Percentiles rank a stretch among this genome's conserved stretches.
phyloP scores from a whole-genome alignment of 2,888 invertebrate species.

The Drosophila pseudotakahashii region DNA sequence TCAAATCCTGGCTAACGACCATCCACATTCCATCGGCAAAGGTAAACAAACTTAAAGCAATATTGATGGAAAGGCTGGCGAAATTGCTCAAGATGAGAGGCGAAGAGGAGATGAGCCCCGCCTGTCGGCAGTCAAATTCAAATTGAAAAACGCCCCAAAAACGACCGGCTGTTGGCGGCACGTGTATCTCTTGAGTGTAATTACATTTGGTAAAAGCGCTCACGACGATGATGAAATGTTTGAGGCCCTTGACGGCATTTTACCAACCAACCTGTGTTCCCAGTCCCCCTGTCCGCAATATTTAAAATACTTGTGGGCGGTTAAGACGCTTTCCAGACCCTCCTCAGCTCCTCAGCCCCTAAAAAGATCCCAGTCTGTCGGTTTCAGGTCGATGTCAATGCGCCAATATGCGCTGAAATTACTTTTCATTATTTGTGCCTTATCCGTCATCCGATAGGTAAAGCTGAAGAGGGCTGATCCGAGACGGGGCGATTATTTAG shows the following conservation, averaged over 20 bases:
- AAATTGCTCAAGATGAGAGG: constrained; percentile 35
- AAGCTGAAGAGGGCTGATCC: constrained; percentile 10
- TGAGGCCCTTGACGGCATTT: constrained; percentile 44
- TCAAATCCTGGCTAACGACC: constrained; percentile 43
- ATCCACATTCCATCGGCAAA: constrained; percentile 33
- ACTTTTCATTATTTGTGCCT: constrained; percentile 67
- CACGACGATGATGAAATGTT: constrained; percentile 45
- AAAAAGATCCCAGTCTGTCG: not conserved
- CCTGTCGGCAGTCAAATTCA: constrained; percentile 57
- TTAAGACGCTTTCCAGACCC: constrained; percentile 33
- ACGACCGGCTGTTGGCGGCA: constrained; percentile 61
- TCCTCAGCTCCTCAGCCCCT: not conserved
- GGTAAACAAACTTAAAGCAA: constrained; percentile 56
- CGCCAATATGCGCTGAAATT: constrained; percentile 65
- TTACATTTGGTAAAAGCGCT: constrained; percentile 73
- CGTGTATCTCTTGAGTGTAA: constrained; percentile 75
- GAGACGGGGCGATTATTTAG: not conserved
- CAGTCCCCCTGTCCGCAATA: constrained; percentile 1
- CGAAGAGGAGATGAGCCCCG: constrained; percentile 46
- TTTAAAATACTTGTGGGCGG: constrained; percentile 39
- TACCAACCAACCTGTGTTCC: constrained; percentile 7
- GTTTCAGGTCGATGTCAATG: constrained; percentile 50
- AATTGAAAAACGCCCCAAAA: constrained; percentile 56
- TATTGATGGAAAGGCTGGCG: constrained; percentile 40
- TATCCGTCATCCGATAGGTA: constrained; percentile 41